These are phyloP conservation scores for Trichopria drosophilae DNA, from an alignment of 2,888 invertebrate species.

Conservation along the genomic window DNA sequence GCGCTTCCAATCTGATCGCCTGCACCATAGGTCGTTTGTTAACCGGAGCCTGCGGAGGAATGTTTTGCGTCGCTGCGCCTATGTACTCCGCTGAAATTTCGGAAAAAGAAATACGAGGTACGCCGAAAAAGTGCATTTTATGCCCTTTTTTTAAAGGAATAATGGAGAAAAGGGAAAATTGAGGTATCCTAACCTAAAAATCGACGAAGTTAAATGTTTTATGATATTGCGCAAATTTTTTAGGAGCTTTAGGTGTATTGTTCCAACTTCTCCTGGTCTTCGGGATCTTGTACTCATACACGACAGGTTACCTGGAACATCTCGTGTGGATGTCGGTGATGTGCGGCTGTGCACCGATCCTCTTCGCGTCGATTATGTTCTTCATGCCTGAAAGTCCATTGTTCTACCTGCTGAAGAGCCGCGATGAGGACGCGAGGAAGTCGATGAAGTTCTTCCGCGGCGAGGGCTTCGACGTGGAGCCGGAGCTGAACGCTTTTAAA, in stretches of 20 bases:
- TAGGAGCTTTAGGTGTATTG: conserved; percentile 77
- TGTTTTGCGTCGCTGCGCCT: conserved; percentile 78
- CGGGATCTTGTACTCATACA: conserved; percentile 78
- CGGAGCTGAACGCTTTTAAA: conserved; percentile 68
- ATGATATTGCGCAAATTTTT: conserved; percentile 8
- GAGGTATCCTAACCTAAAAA: not conserved
- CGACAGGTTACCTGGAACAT: conserved; percentile 62
- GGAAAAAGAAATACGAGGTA: conserved; percentile 74
- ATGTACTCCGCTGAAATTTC: conserved; percentile 83
- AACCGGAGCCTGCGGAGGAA: conserved; percentile 75
- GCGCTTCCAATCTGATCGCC: conserved; percentile 63
- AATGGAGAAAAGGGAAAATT: too few species aligned
- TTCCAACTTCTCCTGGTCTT: conserved; percentile 82
- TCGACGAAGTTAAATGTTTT: too few species aligned
- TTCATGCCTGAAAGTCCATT: conserved; percentile 86
- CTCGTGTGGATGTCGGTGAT: conserved; percentile 62
- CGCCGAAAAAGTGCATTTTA: too few species aligned
- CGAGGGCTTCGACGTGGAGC: conserved; percentile 65
- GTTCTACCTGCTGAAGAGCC: conserved; percentile 66
- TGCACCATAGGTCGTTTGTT: conserved; percentile 66
- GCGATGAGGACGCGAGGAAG: conserved; percentile 67
- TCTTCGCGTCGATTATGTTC: conserved; percentile 70
- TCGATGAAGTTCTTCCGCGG: conserved; percentile 75
- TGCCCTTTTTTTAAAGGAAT: too few species aligned
- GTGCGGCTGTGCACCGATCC: conserved; percentile 67